phyloP scores from a whole-genome alignment of 2,113 vertebrate genomes.

The Hemibagrus wyckioides region DNA sequence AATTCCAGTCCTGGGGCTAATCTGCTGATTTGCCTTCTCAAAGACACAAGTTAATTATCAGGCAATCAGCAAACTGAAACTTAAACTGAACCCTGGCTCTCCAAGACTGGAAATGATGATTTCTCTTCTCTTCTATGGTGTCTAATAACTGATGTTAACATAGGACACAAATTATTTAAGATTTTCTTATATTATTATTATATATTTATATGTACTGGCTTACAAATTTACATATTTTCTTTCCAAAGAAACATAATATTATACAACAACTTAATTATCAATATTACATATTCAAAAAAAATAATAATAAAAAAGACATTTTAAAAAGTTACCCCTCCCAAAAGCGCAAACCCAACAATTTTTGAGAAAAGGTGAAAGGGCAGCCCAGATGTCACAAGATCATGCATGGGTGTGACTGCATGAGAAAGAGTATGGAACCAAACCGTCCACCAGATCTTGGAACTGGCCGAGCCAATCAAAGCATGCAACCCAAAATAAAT shows the following conservation, averaged over 20 bases:
- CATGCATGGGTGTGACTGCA: conserved; percentile 74
- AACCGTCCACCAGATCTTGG: conserved; percentile 64
- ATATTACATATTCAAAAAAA: too few species aligned
- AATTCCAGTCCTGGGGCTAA: not conserved
- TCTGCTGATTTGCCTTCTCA: not conserved
- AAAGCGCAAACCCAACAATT: conserved; percentile 55
- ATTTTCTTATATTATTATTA: not conserved
- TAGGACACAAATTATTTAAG: not conserved
- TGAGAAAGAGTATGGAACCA: conserved; percentile 65
- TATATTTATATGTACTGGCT: not conserved
- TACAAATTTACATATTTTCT: not conserved
- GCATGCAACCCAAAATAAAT: conserved; percentile 68
- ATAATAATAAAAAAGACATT: not conserved
- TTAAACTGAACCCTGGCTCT: not conserved
- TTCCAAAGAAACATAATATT: not conserved
- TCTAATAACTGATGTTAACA: not conserved
- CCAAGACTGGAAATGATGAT: not conserved
- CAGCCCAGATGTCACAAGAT: conserved; percentile 72
- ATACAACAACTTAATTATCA: not conserved
- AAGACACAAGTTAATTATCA: not conserved
- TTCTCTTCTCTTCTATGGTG: conserved; percentile 30
- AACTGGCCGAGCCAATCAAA: conserved; percentile 72
- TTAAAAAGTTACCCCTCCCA: conserved; percentile 45
- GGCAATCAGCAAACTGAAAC: not conserved
- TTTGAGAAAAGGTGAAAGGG: conserved; percentile 69